These are phyloP conservation scores for Brachypteracias leptosomus DNA, from an alignment of 2,113 vertebrate species.

Conservation along the genomic window DNA sequence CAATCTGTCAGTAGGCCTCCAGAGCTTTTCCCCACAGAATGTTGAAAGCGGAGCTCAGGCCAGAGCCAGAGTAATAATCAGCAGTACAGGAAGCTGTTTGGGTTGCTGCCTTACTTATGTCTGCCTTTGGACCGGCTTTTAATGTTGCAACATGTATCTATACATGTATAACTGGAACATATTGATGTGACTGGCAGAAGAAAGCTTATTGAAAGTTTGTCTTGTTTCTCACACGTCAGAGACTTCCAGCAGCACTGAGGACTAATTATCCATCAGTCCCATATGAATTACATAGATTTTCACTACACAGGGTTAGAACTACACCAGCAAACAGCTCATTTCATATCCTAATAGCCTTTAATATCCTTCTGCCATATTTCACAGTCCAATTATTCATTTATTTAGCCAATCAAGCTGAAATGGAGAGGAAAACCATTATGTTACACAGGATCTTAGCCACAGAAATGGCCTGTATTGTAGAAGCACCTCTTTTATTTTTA, in stretches of 20 bases:
- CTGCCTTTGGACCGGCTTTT: neutral
- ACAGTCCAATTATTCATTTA: neutral
- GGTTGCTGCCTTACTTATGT: neutral
- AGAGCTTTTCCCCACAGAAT: neutral
- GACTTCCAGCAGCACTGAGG: fast-evolving
- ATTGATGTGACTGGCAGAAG: neutral
- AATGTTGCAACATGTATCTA: neutral
- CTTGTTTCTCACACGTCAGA: neutral
- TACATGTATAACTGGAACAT: fast-evolving
- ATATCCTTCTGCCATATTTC: constrained; percentile 8
- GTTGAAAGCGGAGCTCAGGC: neutral
- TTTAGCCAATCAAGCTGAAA: constrained; percentile 8
- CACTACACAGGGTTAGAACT: neutral
- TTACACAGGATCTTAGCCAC: neutral
- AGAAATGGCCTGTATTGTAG: neutral
- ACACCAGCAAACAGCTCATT: constrained; percentile 11
- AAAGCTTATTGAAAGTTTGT: neutral
- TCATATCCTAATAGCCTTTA: constrained; percentile 6
- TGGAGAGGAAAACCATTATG: neutral
- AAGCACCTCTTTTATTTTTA: neutral
- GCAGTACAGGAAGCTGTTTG: neutral
- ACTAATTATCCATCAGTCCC: neutral
- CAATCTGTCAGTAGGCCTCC: neutral
- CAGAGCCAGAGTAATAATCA: neutral
- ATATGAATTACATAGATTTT: neutral